Conservation (phyloP, 2,888 invertebrate species). For the Cerastis rubricosa region DNA sequence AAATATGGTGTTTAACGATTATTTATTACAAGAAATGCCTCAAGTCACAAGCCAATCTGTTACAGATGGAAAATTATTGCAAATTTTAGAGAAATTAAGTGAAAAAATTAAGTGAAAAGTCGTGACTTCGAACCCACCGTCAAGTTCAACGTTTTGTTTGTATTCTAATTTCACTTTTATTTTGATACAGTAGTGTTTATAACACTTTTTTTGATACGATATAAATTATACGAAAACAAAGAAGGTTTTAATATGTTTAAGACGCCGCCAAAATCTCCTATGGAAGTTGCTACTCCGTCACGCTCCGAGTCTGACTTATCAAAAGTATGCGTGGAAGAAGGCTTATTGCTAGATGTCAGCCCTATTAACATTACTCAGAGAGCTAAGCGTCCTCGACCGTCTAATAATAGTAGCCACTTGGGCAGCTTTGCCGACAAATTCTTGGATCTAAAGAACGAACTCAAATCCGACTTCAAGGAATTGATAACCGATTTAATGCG, state of each 20-base stretch:
- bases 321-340: background rate
- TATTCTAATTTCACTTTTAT: background rate
- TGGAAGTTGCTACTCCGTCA: background rate
- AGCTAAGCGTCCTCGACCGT: background rate
- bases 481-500: background rate
- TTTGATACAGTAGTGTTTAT: background rate
- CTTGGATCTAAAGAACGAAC: background rate
- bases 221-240: background rate
- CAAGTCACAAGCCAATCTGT: too few relatives aligned
- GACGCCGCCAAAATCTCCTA: background rate
- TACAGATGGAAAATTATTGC: too few relatives aligned
- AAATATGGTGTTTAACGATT: too few relatives aligned
- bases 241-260: background rate
- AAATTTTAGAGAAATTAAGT: too few relatives aligned
- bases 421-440: background rate
- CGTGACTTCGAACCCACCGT: background rate
- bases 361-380: background rate
- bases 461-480: background rate
- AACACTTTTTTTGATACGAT: background rate
- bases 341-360: background rate
- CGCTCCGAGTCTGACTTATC: constrained; percentile 3
- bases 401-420: background rate
- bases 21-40: too few relatives aligned
- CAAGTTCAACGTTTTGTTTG: background rate
- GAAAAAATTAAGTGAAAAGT: too few relatives aligned